These are phyloP conservation scores for Ranitomeya imitator DNA, from an alignment of 2,113 vertebrate species.

Conservation along the genomic window DNA sequence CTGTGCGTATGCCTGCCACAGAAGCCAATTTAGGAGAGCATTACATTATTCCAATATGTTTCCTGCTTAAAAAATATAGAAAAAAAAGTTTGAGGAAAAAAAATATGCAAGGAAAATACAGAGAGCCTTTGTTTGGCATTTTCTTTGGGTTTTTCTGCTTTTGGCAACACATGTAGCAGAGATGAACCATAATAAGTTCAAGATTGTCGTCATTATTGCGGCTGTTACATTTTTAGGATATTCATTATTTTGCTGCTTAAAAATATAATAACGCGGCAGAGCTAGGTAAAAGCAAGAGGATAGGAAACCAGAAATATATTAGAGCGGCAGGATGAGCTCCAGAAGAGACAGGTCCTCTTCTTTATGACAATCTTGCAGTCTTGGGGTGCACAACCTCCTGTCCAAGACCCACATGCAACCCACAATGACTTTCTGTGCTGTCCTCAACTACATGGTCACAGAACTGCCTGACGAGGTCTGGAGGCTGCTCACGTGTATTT, in stretches of 20 bases:
- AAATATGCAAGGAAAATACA: not conserved
- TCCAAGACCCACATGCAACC: no score
- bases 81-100: not conserved
- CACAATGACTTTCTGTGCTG: no score
- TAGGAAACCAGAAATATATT: not conserved
- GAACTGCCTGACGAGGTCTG: no score
- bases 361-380: no score
- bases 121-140: not conserved
- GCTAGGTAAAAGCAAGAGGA: not conserved
- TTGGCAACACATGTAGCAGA: not conserved
- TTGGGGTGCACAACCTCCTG: no score
- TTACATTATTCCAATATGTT: slow-evolving; percentile 26
- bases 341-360: no score
- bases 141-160: not conserved
- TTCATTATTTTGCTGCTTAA: not conserved
- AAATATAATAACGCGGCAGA: not conserved
- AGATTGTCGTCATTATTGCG: not conserved
- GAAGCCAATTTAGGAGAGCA: slow-evolving; percentile 46
- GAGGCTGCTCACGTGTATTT: no score
- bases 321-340: not conserved
- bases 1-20: slow-evolving; percentile 13
- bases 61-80: slow-evolving; percentile 3
- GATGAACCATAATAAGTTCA: not conserved
- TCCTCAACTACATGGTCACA: no score
- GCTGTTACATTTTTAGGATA: not conserved